Evolutionary conservation across 2,113 vertebrate species (phyloP), one percentile per base, ranked within the genome.

Genomic region (Prionailurus bengalensis): DNA sequence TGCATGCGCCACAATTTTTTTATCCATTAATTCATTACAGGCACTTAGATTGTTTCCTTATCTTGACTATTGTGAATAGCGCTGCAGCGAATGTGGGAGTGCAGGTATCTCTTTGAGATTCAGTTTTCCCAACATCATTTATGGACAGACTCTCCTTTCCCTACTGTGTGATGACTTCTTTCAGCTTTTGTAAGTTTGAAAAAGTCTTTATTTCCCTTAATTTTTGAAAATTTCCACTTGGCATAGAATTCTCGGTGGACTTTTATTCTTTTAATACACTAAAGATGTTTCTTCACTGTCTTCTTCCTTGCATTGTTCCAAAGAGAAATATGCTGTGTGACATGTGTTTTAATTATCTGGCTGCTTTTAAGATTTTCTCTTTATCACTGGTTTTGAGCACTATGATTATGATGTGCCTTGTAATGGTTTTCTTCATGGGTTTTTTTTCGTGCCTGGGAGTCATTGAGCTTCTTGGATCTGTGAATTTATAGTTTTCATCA

Each of bases 181-280:
- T 92, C 83, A 87, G 74, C 74, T 76, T 83, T 83, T 68, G 11
- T 58, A 76, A 48, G 11, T 66, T 53, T 76, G 78, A 93, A 89
- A 88, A 58, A 66, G 55, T 78, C 58, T 96, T 19, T 68, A 65
- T 94, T 82, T 95, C 65, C 89, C 42, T 87, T 92, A 33, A 81
- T 71, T 73, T 87, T 76, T 71, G 33, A 81, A 92, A 66, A 58
- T 88, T 93, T 96, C 93, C 84, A 82, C 29, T 83, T 74, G 55
- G 36, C 53, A 48, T 82, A 89, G 86, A 95, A 91, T 85, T 58
- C 48, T 91, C 36, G 16, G 80, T 84, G 55, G 48, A 36, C 70
- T 51, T 58, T 58, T 84, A 76, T 95, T 74, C 55, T 88, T 81
- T 81, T 51, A 80, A 61, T 80, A 79, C 3, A 80, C 53, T 91